Evolutionary conservation across 2,797 vertebrate genomes (phyloP).

Genomic region (Gallinago stenura): DNA sequence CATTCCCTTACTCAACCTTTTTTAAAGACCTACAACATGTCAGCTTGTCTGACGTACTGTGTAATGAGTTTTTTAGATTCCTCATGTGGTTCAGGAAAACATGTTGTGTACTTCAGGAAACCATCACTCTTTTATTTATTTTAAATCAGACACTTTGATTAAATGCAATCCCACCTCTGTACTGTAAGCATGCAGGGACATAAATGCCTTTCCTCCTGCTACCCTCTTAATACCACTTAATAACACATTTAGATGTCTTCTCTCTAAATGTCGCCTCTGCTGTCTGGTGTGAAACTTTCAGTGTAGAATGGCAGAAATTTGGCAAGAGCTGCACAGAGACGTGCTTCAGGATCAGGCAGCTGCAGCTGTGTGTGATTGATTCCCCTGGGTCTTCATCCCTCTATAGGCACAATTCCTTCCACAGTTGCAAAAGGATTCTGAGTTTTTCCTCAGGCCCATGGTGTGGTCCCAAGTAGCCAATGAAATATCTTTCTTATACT

Average conservation of each 20-base stretch:
- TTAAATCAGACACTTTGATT: background rate
- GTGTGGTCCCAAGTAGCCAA: background rate
- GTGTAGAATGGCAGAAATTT: background rate
- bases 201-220: background rate
- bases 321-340: background rate
- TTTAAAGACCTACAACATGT: background rate
- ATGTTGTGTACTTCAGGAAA: background rate
- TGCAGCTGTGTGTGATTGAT: background rate
- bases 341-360: background rate
- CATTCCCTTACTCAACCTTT: background rate
- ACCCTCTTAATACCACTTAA: background rate
- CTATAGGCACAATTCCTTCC: background rate
- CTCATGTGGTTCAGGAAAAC: background rate
- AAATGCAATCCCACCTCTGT: background rate
- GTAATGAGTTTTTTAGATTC: background rate
- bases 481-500: background rate
- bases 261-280: background rate
- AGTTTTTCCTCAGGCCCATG: background rate
- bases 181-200: background rate
- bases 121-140: background rate
- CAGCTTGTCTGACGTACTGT: background rate
- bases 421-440: background rate
- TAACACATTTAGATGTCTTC: background rate
- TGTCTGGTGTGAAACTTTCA: background rate
- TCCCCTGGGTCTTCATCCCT: background rate